phyloP scores from a whole-genome alignment of 2,888 invertebrate species.

The Ecliptopera silaceata region DNA sequence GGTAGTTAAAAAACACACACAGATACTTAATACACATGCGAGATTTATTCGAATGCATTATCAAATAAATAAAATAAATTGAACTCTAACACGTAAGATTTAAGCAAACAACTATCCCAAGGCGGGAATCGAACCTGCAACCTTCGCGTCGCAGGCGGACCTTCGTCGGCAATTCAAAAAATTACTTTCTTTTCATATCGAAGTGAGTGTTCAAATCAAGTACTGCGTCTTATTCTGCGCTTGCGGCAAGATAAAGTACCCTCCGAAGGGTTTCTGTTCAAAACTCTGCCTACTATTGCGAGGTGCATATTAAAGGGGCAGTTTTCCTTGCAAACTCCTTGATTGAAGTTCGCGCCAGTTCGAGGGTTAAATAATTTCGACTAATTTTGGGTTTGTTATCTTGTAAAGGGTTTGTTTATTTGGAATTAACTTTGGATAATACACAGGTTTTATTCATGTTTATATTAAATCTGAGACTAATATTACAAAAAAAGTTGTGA shows the following conservation, averaged over 20 bases:
- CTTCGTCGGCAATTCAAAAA: not conserved
- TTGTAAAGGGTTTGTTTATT: constrained; percentile 49
- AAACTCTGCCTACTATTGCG: constrained; percentile 76
- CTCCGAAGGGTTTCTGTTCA: constrained; percentile 71
- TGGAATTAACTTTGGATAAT: constrained; percentile 43
- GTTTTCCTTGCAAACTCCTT: constrained; percentile 67
- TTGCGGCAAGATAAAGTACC: constrained; percentile 77
- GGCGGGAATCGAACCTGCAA: too few relatives aligned
- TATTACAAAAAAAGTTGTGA: too few relatives aligned
- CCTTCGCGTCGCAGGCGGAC: too few relatives aligned
- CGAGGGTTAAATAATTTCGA: constrained; percentile 64
- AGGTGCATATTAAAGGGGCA: constrained; percentile 76
- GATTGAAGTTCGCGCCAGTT: constrained; percentile 71
- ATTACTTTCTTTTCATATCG: not conserved
- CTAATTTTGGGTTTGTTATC: constrained; percentile 58
- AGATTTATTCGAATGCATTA: too few relatives aligned
- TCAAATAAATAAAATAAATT: too few relatives aligned
- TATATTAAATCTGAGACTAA: constrained; percentile 1
- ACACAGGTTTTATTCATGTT: constrained; percentile 19
- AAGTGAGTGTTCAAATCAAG: not conserved
- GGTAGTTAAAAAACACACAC: too few relatives aligned
- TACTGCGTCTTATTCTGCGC: constrained; percentile 28
- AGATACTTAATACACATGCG: too few relatives aligned
- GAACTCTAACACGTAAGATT: too few relatives aligned
- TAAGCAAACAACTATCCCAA: too few relatives aligned